phyloP scores from a whole-genome alignment of 2,888 invertebrate genomes.

The Tenthredo distinguenda region DNA sequence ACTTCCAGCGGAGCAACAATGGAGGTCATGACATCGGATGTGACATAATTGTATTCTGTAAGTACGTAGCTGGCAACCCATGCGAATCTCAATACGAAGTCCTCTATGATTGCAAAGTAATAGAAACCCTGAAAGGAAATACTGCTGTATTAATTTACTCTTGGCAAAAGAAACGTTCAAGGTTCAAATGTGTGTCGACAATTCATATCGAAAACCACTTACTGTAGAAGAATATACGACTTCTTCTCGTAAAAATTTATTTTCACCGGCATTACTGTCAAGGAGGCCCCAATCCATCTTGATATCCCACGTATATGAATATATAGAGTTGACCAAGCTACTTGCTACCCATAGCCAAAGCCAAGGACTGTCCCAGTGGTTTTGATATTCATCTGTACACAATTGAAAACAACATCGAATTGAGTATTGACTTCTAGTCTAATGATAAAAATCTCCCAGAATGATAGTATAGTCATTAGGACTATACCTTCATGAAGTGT shows the following conservation, averaged over 20 bases:
- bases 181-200: background rate
- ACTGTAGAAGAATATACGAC: constrained; percentile 96
- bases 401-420: background rate
- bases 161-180: background rate
- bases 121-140: constrained; percentile 87
- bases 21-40: constrained; percentile 90
- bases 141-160: constrained; percentile 25
- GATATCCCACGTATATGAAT: constrained; percentile 98
- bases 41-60: constrained; percentile 88
- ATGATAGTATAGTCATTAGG: background rate
- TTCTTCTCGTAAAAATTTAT: constrained; percentile 95
- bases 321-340: constrained; percentile 92
- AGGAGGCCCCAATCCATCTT: constrained; percentile 99
- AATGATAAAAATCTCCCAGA: background rate
- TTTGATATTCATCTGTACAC: constrained; percentile 80
- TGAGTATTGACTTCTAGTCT: background rate
- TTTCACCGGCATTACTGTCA: constrained; percentile 94
- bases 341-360: constrained; percentile 94
- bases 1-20: constrained; percentile 93
- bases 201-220: constrained; percentile 71
- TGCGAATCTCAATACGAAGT: constrained; percentile 94
- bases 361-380: constrained; percentile 88
- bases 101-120: constrained; percentile 98
- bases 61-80: constrained; percentile 95
- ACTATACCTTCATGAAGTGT: constrained; percentile 82